A percentile compares a stretch with the other conserved stretches of the same genome.
These are phyloP conservation scores for Drosophila nr. perissopoda DNA, from an alignment of 2,888 invertebrate species.

Conservation along the genomic window DNA sequence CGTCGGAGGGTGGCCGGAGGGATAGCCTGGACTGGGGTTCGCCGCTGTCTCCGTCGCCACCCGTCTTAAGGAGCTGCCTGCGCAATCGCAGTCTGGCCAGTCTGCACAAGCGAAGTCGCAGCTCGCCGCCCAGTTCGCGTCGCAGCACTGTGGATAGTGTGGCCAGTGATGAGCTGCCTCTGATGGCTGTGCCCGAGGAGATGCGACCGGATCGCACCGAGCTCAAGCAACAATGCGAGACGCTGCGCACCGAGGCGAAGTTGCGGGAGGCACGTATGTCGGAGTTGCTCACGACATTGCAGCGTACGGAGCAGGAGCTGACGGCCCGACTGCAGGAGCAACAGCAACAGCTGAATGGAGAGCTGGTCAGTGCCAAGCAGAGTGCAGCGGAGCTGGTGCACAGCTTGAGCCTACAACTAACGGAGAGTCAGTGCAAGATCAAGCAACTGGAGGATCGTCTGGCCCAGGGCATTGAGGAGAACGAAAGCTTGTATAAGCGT, in stretches of 20 bases:
- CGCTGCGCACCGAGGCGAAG: slow-evolving; percentile 90
- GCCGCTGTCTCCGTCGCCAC: slow-evolving; percentile 88
- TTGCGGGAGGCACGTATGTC: slow-evolving; percentile 91
- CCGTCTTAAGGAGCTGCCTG: slow-evolving; percentile 86
- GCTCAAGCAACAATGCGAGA: slow-evolving; percentile 90
- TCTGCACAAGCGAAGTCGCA: slow-evolving; percentile 87
- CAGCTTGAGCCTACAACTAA: slow-evolving; percentile 89
- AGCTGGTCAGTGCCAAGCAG: slow-evolving; percentile 89
- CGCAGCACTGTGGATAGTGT: slow-evolving; percentile 89
- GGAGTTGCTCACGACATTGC: slow-evolving; percentile 90
- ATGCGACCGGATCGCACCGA: slow-evolving; percentile 86
- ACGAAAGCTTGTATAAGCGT: slow-evolving; percentile 90
- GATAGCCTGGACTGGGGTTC: slow-evolving; percentile 94
- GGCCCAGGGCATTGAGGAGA: slow-evolving; percentile 90
- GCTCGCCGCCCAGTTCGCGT: slow-evolving; percentile 87
- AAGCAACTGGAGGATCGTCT: slow-evolving; percentile 86
- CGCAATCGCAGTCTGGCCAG: slow-evolving; percentile 85
- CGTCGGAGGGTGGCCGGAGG: slow-evolving; percentile 92
- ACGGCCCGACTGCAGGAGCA: slow-evolving; percentile 89
- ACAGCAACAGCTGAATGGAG: slow-evolving; percentile 87
- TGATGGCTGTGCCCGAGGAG: slow-evolving; percentile 83
- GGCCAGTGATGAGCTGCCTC: slow-evolving; percentile 75
- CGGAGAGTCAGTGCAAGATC: slow-evolving; percentile 87
- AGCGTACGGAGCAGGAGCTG: slow-evolving; percentile 91
- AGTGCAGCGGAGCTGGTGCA: slow-evolving; percentile 90